These are phyloP conservation scores for Dasypus novemcinctus DNA, from an alignment of 2,113 vertebrate genomes.

Conservation along the genomic window DNA sequence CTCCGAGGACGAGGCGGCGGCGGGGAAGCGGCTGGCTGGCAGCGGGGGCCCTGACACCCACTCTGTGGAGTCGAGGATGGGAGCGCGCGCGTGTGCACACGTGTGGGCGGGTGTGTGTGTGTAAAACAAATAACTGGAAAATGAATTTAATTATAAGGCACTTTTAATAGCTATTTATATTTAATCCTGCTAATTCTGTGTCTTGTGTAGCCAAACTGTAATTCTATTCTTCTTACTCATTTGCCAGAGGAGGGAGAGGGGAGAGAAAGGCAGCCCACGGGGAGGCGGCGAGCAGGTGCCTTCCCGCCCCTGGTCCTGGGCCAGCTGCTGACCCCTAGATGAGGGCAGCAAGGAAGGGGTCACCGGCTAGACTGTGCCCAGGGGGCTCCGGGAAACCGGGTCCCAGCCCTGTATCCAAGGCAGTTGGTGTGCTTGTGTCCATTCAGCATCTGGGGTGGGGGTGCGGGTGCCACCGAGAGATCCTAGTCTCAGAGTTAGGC, in stretches of 20 bases:
- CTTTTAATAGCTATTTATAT: constrained; percentile 81
- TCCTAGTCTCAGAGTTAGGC: background rate
- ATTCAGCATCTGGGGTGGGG: background rate
- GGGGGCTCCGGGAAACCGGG: background rate
- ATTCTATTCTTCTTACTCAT: constrained; percentile 73
- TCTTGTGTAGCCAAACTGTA: constrained; percentile 71
- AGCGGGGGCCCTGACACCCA: constrained; percentile 49
- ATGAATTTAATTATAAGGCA: constrained; percentile 80
- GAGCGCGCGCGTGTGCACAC: background rate
- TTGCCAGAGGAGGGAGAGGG: constrained; percentile 47
- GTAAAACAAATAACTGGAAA: constrained; percentile 81
- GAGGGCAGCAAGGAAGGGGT: background rate
- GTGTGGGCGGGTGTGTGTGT: constrained; percentile 67
- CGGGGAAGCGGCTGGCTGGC: constrained; percentile 44
- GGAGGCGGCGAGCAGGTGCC: background rate
- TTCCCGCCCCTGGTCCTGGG: background rate
- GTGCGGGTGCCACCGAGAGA: background rate
- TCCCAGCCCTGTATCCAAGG: background rate
- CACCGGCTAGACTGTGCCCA: background rate
- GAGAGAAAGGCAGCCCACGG: background rate
- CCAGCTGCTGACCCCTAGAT: background rate
- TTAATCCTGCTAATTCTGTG: constrained; percentile 77
- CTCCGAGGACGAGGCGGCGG: background rate
- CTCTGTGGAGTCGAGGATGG: background rate
- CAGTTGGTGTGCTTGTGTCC: background rate